Evolutionary conservation across 2,888 invertebrate genomes (phyloP).

Genomic region (Leucoptera coffeella): DNA sequence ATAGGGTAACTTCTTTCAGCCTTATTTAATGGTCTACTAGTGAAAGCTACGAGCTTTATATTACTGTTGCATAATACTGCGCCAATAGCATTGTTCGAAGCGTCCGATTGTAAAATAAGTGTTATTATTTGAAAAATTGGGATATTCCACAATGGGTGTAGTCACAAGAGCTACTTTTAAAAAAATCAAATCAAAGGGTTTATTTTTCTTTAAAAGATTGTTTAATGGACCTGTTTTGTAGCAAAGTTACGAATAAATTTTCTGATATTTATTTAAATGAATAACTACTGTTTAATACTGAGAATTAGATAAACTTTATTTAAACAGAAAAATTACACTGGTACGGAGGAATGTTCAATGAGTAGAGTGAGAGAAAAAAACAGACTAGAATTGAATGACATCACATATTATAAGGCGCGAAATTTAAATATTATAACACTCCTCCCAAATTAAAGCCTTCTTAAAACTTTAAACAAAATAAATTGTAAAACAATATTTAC

Average conservation of each 20-base stretch:
- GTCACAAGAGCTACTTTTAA: not conserved
- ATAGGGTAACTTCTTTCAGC: conserved; percentile 5
- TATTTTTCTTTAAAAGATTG: conserved; percentile 1
- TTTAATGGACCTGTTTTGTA: conserved; percentile 2
- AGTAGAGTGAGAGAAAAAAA: no score
- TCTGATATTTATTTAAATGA: no score
- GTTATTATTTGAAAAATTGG: conserved; percentile 4
- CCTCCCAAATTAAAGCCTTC: no score
- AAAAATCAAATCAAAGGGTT: not conserved
- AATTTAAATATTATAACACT: no score
- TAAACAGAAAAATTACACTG: no score
- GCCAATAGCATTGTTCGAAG: conserved; percentile 1
- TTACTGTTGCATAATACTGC: conserved; percentile 2
- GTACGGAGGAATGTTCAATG: no score
- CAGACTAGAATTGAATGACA: no score
- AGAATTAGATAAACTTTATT: no score
- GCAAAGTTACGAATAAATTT: conserved; percentile 4
- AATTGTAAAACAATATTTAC: no score
- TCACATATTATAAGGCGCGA: no score
- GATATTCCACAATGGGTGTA: conserved; percentile 3
- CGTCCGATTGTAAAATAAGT: conserved; percentile 5
- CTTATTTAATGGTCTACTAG: conserved; percentile 2
- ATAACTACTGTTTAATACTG: no score
- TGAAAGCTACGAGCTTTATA: not conserved
- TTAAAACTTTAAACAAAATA: no score